Evolutionary conservation across 2,888 invertebrate genomes (phyloP).

Genomic region (Tenthredo distinguenda): DNA sequence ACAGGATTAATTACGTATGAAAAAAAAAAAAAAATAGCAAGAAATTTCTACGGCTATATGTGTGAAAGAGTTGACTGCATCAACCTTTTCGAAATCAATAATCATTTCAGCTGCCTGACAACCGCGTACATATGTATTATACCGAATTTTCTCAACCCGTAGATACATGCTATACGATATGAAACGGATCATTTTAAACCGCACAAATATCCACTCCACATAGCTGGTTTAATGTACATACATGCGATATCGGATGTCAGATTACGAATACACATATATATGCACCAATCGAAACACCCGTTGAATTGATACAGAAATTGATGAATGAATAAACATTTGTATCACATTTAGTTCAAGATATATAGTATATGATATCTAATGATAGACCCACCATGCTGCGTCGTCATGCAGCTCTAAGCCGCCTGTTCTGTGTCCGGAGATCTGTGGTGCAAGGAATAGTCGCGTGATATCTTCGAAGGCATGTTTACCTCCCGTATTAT

Average conservation of each 20-base stretch:
- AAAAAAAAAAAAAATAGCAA: background rate
- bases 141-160: background rate
- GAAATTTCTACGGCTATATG: background rate
- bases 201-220: background rate
- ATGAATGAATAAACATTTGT: background rate
- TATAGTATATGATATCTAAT: background rate
- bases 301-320: no score
- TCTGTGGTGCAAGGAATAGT: constrained; percentile 19
- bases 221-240: background rate
- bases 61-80: constrained; percentile 11
- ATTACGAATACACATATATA: background rate
- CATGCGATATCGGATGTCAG: background rate
- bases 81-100: constrained; percentile 35
- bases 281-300: no score
- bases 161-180: background rate
- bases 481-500: constrained; percentile 27
- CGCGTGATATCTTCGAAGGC: constrained; percentile 40
- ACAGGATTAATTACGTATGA: background rate
- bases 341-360: background rate
- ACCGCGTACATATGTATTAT: background rate
- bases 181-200: background rate
- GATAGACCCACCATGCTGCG: constrained; percentile 43
- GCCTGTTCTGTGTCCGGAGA: constrained; percentile 42
- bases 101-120: constrained; percentile 20
- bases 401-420: constrained; percentile 51